phyloP scores from a whole-genome alignment of 2,888 invertebrate genomes.

The Caenorhabditis sp. region DNA sequence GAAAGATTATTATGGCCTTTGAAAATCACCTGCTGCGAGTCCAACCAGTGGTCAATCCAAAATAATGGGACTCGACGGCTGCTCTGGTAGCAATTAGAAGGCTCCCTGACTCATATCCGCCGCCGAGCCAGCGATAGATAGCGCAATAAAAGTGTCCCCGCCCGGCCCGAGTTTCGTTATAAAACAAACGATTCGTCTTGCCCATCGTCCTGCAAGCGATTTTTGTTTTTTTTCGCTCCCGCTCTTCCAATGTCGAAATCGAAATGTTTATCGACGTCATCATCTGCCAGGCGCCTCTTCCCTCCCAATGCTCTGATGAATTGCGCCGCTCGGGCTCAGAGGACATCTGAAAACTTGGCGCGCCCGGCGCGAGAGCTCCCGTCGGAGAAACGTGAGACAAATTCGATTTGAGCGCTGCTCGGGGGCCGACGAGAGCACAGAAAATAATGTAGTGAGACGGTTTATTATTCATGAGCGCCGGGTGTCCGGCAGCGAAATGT shows the following conservation, averaged over 20 bases:
- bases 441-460: slow-evolving; percentile 50
- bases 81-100: slow-evolving; percentile 1
- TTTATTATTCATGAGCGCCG: slow-evolving; percentile 53
- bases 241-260: slow-evolving; percentile 47
- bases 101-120: slow-evolving; percentile 35
- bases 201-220: slow-evolving; percentile 17
- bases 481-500: slow-evolving; percentile 45
- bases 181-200: slow-evolving; percentile 41
- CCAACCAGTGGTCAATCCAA: background rate
- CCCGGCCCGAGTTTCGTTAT: slow-evolving; percentile 29
- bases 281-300: slow-evolving; percentile 12
- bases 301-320: slow-evolving; percentile 29
- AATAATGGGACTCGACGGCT: no score
- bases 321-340: slow-evolving; percentile 3
- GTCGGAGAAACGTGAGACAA: slow-evolving; percentile 47
- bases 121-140: slow-evolving; percentile 6
- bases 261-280: slow-evolving; percentile 57
- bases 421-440: slow-evolving; percentile 25
- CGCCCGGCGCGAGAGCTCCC: slow-evolving; percentile 4
- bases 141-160: slow-evolving; percentile 35
- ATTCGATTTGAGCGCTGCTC: slow-evolving; percentile 45
- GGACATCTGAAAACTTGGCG: slow-evolving; percentile 13
- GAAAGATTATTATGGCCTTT: background rate
- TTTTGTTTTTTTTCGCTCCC: slow-evolving; percentile 37
- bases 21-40: background rate